phyloP scores from a whole-genome alignment of 2,888 invertebrate species.

The Caenorhabditis sulstoni region DNA sequence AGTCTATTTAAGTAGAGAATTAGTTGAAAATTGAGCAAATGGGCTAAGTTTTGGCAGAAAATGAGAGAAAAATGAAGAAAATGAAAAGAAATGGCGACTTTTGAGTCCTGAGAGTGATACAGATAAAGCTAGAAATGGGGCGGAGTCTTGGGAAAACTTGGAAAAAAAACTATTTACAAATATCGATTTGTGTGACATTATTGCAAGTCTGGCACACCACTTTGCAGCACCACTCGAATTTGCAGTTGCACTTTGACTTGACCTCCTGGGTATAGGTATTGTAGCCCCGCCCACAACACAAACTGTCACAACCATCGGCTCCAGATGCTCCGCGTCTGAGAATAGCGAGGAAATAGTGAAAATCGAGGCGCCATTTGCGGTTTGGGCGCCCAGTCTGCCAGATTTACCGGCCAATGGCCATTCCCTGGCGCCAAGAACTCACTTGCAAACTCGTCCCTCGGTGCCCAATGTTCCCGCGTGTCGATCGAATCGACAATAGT shows the following conservation, averaged over 20 bases:
- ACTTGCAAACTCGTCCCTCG: constrained; percentile 78
- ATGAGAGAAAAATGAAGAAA: constrained; percentile 15
- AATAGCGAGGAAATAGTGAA: background rate
- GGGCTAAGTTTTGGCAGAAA: constrained; percentile 50
- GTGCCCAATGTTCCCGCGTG: constrained; percentile 78
- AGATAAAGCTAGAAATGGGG: too few relatives aligned
- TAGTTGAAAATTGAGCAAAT: constrained; percentile 37
- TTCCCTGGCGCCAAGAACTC: constrained; percentile 46
- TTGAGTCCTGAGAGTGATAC: too few relatives aligned
- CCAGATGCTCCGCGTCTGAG: constrained; percentile 72
- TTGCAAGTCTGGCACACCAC: constrained; percentile 79
- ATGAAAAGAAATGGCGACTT: constrained; percentile 13
- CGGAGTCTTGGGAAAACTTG: too few relatives aligned
- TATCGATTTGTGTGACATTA: constrained; percentile 77
- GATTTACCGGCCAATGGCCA: too few relatives aligned
- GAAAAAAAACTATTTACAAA: constrained; percentile 71
- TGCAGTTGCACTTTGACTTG: constrained; percentile 69
- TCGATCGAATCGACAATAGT: constrained; percentile 87
- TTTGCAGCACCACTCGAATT: constrained; percentile 80
- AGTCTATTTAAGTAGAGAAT: constrained; percentile 10
- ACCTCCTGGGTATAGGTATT: constrained; percentile 74
- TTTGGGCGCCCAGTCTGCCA: too few relatives aligned
- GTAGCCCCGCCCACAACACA: constrained; percentile 80
- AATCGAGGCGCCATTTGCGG: background rate
- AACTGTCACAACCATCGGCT: constrained; percentile 77